phyloP scores from a whole-genome alignment of 2,113 vertebrate species.

The Elachura formosa region DNA sequence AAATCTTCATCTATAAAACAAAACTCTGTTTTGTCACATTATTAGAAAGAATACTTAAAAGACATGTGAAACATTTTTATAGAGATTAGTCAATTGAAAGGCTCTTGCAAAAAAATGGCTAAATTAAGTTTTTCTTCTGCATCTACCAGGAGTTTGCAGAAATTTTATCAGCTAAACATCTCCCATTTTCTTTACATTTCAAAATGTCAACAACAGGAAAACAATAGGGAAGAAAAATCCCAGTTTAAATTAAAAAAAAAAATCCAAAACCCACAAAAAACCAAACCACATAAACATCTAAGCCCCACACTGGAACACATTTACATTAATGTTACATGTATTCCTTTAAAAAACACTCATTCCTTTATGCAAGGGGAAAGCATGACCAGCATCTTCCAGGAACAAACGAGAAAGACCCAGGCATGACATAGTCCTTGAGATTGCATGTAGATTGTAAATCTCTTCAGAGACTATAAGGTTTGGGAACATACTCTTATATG shows the following conservation, averaged over 20 bases:
- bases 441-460: background rate
- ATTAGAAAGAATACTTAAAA: background rate
- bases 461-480: background rate
- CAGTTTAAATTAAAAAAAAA: background rate
- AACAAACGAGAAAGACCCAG: background rate
- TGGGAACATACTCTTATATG: background rate
- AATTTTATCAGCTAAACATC: background rate
- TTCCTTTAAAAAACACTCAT: background rate
- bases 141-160: background rate
- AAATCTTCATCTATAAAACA: background rate
- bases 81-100: background rate
- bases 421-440: background rate
- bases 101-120: background rate
- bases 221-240: fast-evolving
- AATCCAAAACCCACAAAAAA: background rate
- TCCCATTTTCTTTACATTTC: background rate
- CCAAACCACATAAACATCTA: background rate
- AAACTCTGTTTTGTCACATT: background rate
- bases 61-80: background rate
- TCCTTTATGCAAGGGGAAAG: background rate
- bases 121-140: background rate
- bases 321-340: background rate
- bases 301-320: fast-evolving
- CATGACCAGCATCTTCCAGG: background rate
- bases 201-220: background rate